Evolutionary conservation across 2,113 vertebrate species (phyloP), one percentile per base, ranked within the genome.

Genomic region (Scopus umbretta): DNA sequence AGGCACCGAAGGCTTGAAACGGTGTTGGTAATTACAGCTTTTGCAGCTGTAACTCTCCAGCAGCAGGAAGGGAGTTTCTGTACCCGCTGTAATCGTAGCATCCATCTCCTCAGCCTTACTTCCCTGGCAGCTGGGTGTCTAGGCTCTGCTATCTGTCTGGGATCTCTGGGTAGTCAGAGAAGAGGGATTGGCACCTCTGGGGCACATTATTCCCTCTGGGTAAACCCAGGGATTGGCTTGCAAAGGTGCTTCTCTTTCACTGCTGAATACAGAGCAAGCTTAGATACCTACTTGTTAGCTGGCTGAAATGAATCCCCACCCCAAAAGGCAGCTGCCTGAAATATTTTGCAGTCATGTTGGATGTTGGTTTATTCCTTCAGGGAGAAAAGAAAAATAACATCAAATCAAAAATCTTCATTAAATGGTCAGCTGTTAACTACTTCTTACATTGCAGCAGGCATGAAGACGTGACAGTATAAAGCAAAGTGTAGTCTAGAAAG

Each of bases 151-250:
- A 96, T 97, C 96, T 96, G 93, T 96, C 96, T 97, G 92, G 78
- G 45, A 97, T 96, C 93, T 96, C 74, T 66, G 53, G 53, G 58
- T 80, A 88, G 89, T 91, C 67, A 83, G 72, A 86, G 53, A 58
- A 88, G 61, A 96, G 81, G 94, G 92, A 93, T 96, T 96, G 87
- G 94, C 90, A 94, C 90, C 96, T 96, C 66, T 94, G 91, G 87
- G 96, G 93, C 93, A 93, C 42, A 0, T 94, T 94, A 93, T 96
- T 95, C 90, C 40, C 7, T 94, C 49, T 76, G 50, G 49, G 20
- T 68, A 53, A 84, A 68, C 66, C 52, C 34, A 56, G 49, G 38
- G 16, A 45, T 20, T 73, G 93, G 78, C 81, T 93, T 93, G 49
- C 3, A 2, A 53, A 82, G 66, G 20, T 86, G 40, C 25, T 87